A percentile compares a stretch with the other conserved stretches of the same genome.
Conservation (phyloP, 1,140 invertebrate species). For the Dendrolimus kikuchii region DNA sequence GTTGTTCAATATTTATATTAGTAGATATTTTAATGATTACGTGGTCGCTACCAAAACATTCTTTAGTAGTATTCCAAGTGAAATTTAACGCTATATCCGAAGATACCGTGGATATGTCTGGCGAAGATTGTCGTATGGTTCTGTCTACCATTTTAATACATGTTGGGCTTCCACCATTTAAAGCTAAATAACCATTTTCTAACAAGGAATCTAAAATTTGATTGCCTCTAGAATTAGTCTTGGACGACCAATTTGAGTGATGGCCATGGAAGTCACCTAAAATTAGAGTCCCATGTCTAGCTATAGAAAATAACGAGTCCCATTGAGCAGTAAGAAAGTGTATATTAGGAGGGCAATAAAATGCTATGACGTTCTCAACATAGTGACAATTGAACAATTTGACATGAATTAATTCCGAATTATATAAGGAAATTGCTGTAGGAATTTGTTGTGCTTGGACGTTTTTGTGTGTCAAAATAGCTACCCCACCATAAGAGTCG, state of each 20-base stretch:
- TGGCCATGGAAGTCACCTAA: neutral
- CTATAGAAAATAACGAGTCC: slow-evolving; percentile 5
- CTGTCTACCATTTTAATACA: slow-evolving; percentile 8
- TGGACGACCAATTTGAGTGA: slow-evolving; percentile 7
- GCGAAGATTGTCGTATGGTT: slow-evolving; percentile 7
- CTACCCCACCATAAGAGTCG: slow-evolving; percentile 13
- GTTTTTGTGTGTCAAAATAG: slow-evolving; percentile 6
- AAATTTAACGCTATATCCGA: slow-evolving; percentile 6
- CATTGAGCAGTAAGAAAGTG: neutral
- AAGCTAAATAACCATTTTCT: slow-evolving; percentile 4
- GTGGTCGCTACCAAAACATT: slow-evolving; percentile 9
- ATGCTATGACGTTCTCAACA: slow-evolving; percentile 10
- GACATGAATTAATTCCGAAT: slow-evolving; percentile 5
- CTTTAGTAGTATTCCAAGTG: slow-evolving; percentile 10
- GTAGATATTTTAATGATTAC: slow-evolving; percentile 8
- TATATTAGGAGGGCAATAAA: slow-evolving; percentile 11
- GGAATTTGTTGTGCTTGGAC: too few relatives aligned
- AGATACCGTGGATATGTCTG: slow-evolving; percentile 7
- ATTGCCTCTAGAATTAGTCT: slow-evolving; percentile 6
- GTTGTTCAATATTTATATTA: neutral
- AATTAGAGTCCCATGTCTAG: slow-evolving; percentile 1
- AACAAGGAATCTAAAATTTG: slow-evolving; percentile 8
- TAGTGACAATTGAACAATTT: slow-evolving; percentile 10
- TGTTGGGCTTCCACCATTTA: slow-evolving; percentile 9
- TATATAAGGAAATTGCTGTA: neutral